phyloP scores from a whole-genome alignment of 2,797 vertebrate species.

The Anableps anableps region DNA sequence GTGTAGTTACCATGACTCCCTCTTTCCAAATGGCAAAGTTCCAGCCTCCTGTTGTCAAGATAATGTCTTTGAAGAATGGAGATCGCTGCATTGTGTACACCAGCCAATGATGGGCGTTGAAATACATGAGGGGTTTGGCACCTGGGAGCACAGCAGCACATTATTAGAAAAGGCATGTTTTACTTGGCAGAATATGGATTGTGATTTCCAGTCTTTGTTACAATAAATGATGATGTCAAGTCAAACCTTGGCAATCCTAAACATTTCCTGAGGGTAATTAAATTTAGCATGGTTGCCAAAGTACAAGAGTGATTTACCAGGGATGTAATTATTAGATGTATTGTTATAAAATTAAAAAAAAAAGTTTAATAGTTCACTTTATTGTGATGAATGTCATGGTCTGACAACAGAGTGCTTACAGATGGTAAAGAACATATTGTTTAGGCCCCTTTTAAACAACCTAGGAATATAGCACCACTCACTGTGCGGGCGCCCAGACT shows the following conservation, averaged over 20 bases:
- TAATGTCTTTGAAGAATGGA: conserved; percentile 90
- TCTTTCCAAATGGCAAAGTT: conserved; percentile 94
- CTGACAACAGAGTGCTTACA: background rate
- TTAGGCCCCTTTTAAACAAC: conserved; percentile 2
- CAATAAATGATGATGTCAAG: background rate
- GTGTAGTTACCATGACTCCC: conserved; percentile 82
- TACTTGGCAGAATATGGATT: conserved; percentile 16
- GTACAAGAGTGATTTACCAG: background rate
- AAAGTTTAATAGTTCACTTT: conserved; percentile 15
- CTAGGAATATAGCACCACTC: conserved; percentile 60
- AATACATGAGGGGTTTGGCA: conserved; percentile 79
- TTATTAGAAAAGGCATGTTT: background rate
- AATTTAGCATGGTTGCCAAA: conserved; percentile 20
- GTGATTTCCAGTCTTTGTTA: background rate
- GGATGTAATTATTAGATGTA: conserved; percentile 1
- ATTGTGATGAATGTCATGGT: background rate
- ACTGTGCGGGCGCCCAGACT: conserved; percentile 82
- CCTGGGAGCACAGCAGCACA: conserved; percentile 72
- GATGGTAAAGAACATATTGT: background rate
- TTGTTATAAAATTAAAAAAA: conserved; percentile 11
- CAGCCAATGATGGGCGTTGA: conserved; percentile 74
- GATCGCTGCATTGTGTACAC: conserved; percentile 88
- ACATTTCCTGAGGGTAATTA: conserved; percentile 13
- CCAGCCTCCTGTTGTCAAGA: conserved; percentile 87
- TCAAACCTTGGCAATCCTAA: background rate